Conservation (phyloP, 2,888 invertebrate genomes). For the Sialis lutaria region DNA sequence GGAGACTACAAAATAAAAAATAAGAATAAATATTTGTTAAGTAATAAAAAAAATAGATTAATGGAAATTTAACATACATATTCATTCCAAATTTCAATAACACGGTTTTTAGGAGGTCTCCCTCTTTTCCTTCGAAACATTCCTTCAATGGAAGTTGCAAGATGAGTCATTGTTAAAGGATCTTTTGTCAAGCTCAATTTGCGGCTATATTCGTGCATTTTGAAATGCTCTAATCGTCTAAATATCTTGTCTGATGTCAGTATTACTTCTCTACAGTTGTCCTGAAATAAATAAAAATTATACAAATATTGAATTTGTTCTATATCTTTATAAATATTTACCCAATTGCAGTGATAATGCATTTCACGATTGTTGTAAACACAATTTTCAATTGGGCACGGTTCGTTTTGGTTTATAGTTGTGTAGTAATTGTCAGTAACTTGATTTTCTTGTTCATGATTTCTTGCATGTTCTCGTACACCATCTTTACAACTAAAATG, state of each 20-base stretch:
- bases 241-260: slow-evolving; percentile 62
- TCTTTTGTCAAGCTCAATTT: slow-evolving; percentile 26
- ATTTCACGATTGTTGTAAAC: slow-evolving; percentile 61
- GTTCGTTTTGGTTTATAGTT: slow-evolving; percentile 40
- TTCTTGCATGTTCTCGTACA: slow-evolving; percentile 71
- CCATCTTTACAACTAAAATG: slow-evolving; percentile 38
- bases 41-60: background rate
- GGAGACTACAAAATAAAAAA: slow-evolving; percentile 16
- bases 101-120: slow-evolving; percentile 90
- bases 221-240: slow-evolving; percentile 67
- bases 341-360: slow-evolving; percentile 84
- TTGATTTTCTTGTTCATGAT: slow-evolving; percentile 77
- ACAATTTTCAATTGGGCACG: slow-evolving; percentile 47
- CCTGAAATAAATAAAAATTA: slow-evolving; percentile 28
- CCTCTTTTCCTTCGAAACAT: slow-evolving; percentile 88
- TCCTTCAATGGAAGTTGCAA: slow-evolving; percentile 66
- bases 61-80: slow-evolving; percentile 36
- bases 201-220: slow-evolving; percentile 45
- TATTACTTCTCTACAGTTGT: slow-evolving; percentile 64
- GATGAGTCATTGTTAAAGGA: slow-evolving; percentile 31
- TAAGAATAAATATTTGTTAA: background rate
- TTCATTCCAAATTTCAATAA: slow-evolving; percentile 80
- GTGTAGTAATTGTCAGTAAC: slow-evolving; percentile 62
- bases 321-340: slow-evolving; percentile 23
- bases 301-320: background rate